A percentile compares a stretch with the other conserved stretches of the same genome.
phyloP scores from a whole-genome alignment of 2,797 vertebrate species.

The Pseudochirops cupreus region DNA sequence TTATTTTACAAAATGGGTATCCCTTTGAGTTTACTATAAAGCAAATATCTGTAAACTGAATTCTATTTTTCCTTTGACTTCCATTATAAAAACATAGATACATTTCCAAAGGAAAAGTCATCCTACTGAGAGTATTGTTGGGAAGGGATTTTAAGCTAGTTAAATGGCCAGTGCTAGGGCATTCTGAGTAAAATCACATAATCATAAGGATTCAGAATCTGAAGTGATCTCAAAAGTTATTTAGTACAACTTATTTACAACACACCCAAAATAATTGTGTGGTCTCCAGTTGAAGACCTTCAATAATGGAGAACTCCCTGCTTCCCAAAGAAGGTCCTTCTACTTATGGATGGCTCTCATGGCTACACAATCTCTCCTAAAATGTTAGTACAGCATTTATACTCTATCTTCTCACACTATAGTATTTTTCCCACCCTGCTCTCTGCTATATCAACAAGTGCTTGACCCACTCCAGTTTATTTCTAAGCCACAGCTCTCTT shows the following conservation, averaged over 20 bases:
- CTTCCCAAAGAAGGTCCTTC: background rate
- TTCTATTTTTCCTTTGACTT: slow-evolving; percentile 24
- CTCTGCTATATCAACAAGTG: background rate
- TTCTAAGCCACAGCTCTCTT: background rate
- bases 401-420: background rate
- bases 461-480: background rate
- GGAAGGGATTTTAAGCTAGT: slow-evolving; percentile 32
- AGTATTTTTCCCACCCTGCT: background rate
- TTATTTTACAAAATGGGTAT: slow-evolving; percentile 43
- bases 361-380: background rate
- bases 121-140: background rate
- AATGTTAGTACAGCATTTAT: background rate
- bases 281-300: background rate
- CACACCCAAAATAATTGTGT: background rate
- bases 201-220: background rate
- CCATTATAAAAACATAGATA: slow-evolving; percentile 2
- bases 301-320: background rate
- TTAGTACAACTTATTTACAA: background rate
- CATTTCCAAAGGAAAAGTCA: slow-evolving; percentile 21
- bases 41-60: slow-evolving; percentile 42
- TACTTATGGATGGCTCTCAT: background rate
- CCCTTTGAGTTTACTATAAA: slow-evolving; percentile 30
- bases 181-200: background rate
- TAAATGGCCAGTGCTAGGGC: background rate
- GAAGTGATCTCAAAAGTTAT: background rate